Base-by-base conservation (phyloP, 2,113 vertebrate species). In the Tringa solitaria region DNA sequence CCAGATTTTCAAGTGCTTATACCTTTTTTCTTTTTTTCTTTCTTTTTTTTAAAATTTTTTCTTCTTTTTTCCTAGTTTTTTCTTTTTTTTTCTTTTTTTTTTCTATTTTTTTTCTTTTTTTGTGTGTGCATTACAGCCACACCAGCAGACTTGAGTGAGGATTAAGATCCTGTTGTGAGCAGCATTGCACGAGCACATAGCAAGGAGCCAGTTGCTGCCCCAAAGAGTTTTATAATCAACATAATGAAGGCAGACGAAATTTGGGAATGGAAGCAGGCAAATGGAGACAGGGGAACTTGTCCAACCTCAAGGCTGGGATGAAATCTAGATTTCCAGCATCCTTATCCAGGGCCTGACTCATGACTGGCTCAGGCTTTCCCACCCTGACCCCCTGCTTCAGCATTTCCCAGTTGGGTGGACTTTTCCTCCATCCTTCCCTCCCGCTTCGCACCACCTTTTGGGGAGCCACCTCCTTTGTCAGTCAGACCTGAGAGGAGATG, bases 401-500 rank as follows among this genome's bases (percentile, higher is more conserved):
- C n/a, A 35, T 57, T 87, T 90, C 72, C 37, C 33, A 35, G 23
- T 9, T 48, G 43, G 12, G 43, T 68, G 46, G 43, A 39, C 56
- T 89, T 89, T 81, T 87, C 37, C 41, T 67, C 8, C 33, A 32
- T 10, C 10, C 4, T 87, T 53, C 61, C 50, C 30, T 82, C 20
- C 8, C 0, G 1, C 57, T 72, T 82, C 2, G 0, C 33, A 37
- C 4, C 24, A 37, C 7, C 10, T 82, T 93, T 57, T 68, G 30
- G 24, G 68, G 33, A 81, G 12, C 30, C 35, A 45, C 2, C 2
- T 70, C 32, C 45, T 69, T 46, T 0, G 0, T 1, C 15, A 2
- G 30, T 45, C 43, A 87, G 43, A 35, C 43, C 43, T 51, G 50
- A 64, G 68, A 83, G 53, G 48, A 60, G 43, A 87, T 26, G 76